Evolutionary conservation across 2,113 vertebrate species (phyloP), one percentile per base, ranked within the genome.

Genomic region (Orthonyx spaldingii): DNA sequence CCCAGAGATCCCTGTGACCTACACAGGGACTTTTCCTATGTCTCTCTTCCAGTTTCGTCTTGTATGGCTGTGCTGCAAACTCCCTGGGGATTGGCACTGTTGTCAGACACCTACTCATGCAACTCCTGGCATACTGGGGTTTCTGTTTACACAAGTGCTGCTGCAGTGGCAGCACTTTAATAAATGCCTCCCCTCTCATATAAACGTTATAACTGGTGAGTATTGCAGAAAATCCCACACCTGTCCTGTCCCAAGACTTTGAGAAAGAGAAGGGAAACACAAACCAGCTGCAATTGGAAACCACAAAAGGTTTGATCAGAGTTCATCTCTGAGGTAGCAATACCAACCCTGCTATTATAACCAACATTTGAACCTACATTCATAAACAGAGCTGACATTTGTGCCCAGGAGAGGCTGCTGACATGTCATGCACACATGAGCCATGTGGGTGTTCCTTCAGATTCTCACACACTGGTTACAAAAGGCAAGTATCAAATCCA

Each of bases 331-430:
- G 70, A 70, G 53, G 60, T 80, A 72, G 50, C 68, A 87, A 39
- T 88, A 71, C 39, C 71, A 80, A 16, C 68, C 1, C 0, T 72
- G 65, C 57, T 93, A 80, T 68, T 87, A 50, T 55, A 94, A 82
- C 44, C 69, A 79, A 53, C 75, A 78, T 68, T 71, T 84, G 88
- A 96, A 82, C 46, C 49, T 75, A 21, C n/a, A 19, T 28, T 87
- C 3, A 6, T 83, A 91, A 96, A 84, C 71, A 69, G 70, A 94
- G 90, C 71, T 93, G 80, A 87, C 77, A 91, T 89, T 96, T 93
- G 59, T 39, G 64, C 39, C 64, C 53, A 47, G 65, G n/a, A 94
- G 55, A 90, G 50, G 74, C 75, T 93, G 82, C 59, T 89, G 68
- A 52, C 47, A 65, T 94, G 64, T 56, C 60, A 56, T 42, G n/a